Conservation (phyloP, 2,888 invertebrate species). For the Coremacera marginata region DNA sequence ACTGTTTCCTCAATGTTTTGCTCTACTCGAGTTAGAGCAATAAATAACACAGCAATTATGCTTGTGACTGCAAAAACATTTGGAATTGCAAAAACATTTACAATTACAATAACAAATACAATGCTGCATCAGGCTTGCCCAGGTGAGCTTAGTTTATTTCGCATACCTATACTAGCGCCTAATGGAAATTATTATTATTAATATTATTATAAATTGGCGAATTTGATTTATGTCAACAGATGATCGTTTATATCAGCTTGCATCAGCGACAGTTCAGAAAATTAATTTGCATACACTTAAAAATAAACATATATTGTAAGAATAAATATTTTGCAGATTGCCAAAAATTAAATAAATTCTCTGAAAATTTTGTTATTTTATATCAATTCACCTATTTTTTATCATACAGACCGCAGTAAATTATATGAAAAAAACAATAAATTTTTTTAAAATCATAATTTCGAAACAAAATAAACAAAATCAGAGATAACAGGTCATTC, state of each 20-base stretch:
- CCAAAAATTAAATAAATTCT: too few species aligned
- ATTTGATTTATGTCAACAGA: conserved; percentile 7
- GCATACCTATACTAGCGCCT: neutral
- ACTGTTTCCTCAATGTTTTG: neutral
- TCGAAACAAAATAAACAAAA: too few species aligned
- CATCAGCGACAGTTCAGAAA: too few species aligned
- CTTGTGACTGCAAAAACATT: neutral
- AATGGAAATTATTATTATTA: neutral
- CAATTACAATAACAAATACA: neutral
- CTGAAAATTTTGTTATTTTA: too few species aligned
- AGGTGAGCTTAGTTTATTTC: neutral
- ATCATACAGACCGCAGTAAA: too few species aligned
- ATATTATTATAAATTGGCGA: neutral
- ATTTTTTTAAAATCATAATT: too few species aligned
- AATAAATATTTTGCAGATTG: too few species aligned
- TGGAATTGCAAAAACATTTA: neutral
- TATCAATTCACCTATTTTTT: too few species aligned
- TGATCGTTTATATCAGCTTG: neutral
- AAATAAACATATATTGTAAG: too few species aligned
- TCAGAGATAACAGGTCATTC: too few species aligned
- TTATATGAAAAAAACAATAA: too few species aligned
- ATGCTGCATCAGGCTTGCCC: neutral
- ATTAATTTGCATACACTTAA: too few species aligned
- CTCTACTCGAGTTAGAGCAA: neutral
- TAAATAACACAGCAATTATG: neutral